A percentile compares a stretch with the other conserved stretches of the same genome.
Evolutionary conservation across 1,140 invertebrate genomes (phyloP).

Genomic region (Chelonus insularis): DNA sequence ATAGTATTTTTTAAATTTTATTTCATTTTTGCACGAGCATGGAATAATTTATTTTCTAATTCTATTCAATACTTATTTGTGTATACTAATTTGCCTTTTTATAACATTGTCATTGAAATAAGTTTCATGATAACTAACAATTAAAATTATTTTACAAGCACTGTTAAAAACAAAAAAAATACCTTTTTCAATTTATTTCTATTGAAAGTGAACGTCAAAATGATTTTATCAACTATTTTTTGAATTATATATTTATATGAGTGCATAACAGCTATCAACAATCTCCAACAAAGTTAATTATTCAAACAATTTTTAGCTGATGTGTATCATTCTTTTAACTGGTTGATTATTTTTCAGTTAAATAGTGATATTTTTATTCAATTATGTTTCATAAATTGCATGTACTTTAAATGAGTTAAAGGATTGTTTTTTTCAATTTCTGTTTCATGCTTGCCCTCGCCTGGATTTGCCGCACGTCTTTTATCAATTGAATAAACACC

Average conservation of each 20-base stretch:
- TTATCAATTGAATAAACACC: constrained; percentile 48
- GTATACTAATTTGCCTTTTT: too few relatives aligned
- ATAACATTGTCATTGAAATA: too few relatives aligned
- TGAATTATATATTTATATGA: not conserved
- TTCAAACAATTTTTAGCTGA: constrained; percentile 15
- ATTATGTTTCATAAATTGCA: constrained; percentile 36
- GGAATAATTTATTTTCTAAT: too few relatives aligned
- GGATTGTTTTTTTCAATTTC: constrained; percentile 57
- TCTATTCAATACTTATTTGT: too few relatives aligned
- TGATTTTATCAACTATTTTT: not conserved
- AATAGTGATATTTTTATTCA: constrained; percentile 22
- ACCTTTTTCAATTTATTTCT: not conserved
- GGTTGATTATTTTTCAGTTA: not conserved
- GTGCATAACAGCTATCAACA: not conserved
- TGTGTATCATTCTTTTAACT: not conserved
- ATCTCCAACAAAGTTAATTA: not conserved
- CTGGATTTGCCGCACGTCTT: constrained; percentile 57
- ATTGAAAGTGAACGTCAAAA: not conserved
- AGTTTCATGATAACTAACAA: too few relatives aligned
- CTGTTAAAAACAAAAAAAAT: too few relatives aligned
- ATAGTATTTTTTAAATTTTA: too few relatives aligned
- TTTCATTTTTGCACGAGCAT: too few relatives aligned
- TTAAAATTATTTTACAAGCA: too few relatives aligned
- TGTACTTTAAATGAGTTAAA: constrained; percentile 54
- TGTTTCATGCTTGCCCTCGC: constrained; percentile 60